These are phyloP conservation scores for Nyctereutes procyonoides DNA, from an alignment of 2,113 vertebrate species.

Conservation along the genomic window DNA sequence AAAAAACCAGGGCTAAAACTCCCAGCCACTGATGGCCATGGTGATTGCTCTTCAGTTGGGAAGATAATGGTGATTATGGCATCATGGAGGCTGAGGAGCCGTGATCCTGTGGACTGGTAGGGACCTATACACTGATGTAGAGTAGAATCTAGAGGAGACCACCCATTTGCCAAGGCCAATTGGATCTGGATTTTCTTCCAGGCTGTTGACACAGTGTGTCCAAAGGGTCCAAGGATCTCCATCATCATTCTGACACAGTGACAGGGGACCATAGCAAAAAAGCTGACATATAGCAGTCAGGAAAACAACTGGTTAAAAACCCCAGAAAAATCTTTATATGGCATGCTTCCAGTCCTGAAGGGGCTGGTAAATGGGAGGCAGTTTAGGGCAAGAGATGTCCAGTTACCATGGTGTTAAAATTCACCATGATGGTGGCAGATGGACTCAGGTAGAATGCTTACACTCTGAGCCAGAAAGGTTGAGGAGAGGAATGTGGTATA, in stretches of 20 bases:
- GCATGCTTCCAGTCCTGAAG: background rate
- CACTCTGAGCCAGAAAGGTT: background rate
- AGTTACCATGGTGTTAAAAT: background rate
- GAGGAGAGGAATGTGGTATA: rapidly evolving
- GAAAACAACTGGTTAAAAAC: background rate
- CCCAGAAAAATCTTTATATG: background rate
- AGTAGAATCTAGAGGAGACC: background rate
- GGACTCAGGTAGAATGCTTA: background rate
- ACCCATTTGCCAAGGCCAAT: background rate
- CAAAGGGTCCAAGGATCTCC: background rate
- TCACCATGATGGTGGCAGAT: too few species aligned
- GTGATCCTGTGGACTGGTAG: background rate
- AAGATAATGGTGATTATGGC: background rate
- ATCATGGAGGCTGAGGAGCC: background rate
- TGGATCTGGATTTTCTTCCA: background rate
- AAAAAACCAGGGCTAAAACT: background rate
- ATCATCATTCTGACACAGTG: background rate
- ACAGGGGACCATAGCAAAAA: background rate
- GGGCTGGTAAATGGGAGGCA: background rate
- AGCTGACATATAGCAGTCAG: background rate
- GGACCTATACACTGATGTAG: rapidly evolving
- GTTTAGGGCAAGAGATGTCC: background rate
- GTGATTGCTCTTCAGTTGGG: background rate
- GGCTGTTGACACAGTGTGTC: background rate
- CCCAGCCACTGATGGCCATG: background rate